Percentiles rank a stretch among this genome's conserved stretches.
Evolutionary conservation across 2,888 invertebrate genomes (phyloP).

Genomic region (Drosophila borealis): DNA sequence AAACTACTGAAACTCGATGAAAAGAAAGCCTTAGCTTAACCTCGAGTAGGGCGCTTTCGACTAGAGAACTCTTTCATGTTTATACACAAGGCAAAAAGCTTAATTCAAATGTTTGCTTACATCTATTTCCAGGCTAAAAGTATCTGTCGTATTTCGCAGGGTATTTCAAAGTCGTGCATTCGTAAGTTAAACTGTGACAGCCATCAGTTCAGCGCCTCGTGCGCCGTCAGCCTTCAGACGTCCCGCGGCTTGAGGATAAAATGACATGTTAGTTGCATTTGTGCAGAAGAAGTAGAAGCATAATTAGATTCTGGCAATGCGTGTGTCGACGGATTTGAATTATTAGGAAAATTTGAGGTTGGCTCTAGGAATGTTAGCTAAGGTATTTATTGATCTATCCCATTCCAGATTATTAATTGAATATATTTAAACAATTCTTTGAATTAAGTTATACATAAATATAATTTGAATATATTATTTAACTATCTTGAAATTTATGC

Average conservation of each 20-base stretch:
- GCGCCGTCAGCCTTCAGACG: constrained; percentile 4
- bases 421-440: background rate
- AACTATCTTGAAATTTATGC: constrained; percentile 1
- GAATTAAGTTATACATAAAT: background rate
- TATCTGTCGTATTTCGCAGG: background rate
- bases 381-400: no score
- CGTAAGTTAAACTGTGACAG: no score
- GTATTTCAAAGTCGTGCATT: constrained; percentile 1
- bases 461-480: constrained; percentile 3
- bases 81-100: no score
- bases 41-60: no score
- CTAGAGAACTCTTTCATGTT: no score
- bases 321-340: constrained; percentile 4
- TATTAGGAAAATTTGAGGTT: constrained; percentile 10
- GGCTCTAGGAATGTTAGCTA: background rate
- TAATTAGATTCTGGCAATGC: constrained; percentile 19
- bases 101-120: no score
- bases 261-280: constrained; percentile 41
- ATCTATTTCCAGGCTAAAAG: background rate
- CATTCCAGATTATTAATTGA: background rate
- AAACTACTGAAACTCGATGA: no score
- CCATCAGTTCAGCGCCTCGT: constrained; percentile 3
- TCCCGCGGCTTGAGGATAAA: constrained; percentile 18
- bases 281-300: constrained; percentile 11
- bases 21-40: no score